Percentiles rank a stretch among this genome's conserved stretches.
These are phyloP conservation scores for Neotoxoptera formosana DNA, from an alignment of 1,140 invertebrate species.

Conservation along the genomic window DNA sequence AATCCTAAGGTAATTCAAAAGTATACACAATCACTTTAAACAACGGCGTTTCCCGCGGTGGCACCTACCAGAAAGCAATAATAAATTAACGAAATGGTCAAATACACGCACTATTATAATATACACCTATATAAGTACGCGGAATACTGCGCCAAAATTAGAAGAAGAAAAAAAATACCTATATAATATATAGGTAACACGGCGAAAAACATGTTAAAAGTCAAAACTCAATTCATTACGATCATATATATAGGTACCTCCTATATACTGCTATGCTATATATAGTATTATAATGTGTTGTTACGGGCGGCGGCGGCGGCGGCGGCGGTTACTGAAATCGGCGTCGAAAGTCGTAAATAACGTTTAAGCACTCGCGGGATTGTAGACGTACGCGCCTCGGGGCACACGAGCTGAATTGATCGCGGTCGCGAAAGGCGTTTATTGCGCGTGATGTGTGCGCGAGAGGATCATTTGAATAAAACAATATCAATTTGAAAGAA, in stretches of 20 bases:
- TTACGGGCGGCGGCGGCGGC: too few relatives aligned
- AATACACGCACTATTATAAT: too few relatives aligned
- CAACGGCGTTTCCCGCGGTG: background rate
- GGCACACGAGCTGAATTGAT: background rate
- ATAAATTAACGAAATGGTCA: background rate
- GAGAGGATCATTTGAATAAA: constrained; percentile 39
- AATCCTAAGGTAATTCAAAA: background rate
- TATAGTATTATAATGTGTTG: too few relatives aligned
- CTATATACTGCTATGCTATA: too few relatives aligned
- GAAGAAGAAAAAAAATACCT: too few relatives aligned
- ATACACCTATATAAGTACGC: background rate
- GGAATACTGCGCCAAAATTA: background rate
- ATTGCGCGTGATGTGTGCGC: too few relatives aligned
- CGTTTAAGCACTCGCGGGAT: constrained; percentile 15
- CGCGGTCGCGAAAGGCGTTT: background rate
- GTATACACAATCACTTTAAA: background rate
- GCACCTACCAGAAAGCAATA: background rate
- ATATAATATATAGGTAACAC: background rate
- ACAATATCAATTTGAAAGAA: constrained; percentile 13
- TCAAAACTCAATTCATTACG: background rate
- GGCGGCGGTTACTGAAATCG: constrained; percentile 9
- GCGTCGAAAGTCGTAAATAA: constrained; percentile 24
- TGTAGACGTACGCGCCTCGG: background rate
- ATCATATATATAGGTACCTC: too few relatives aligned
- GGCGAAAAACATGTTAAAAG: background rate